phyloP scores from a whole-genome alignment of 2,888 invertebrate genomes.

The Clunio marinus region DNA sequence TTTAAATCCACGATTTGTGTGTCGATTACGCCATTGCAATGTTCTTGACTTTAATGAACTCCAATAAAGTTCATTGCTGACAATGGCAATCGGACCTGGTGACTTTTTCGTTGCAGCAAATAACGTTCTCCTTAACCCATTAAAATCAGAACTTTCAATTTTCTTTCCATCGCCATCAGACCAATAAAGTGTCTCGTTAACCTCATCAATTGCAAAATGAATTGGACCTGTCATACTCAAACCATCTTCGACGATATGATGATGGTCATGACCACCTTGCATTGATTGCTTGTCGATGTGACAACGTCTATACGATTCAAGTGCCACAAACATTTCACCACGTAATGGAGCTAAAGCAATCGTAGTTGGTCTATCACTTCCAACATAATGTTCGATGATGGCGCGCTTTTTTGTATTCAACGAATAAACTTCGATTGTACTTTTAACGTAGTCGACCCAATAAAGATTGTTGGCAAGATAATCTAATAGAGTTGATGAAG shows the following conservation, averaged over 20 bases:
- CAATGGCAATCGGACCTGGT: slow-evolving; percentile 58
- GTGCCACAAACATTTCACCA: slow-evolving; percentile 63
- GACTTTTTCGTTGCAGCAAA: slow-evolving; percentile 52
- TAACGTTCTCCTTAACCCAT: slow-evolving; percentile 55
- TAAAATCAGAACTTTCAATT: slow-evolving; percentile 62
- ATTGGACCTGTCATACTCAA: slow-evolving; percentile 47
- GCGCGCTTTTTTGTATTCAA: slow-evolving; percentile 58
- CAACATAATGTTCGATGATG: slow-evolving; percentile 57
- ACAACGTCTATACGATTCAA: slow-evolving; percentile 50
- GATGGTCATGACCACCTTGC: slow-evolving; percentile 57
- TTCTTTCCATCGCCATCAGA: slow-evolving; percentile 62
- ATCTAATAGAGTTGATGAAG: too few relatives aligned
- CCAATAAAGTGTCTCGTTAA: slow-evolving; percentile 60
- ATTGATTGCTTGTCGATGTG: slow-evolving; percentile 67
- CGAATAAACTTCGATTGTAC: slow-evolving; percentile 63
- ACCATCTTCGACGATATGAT: slow-evolving; percentile 48
- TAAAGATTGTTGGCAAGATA: slow-evolving; percentile 68
- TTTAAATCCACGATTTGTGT: slow-evolving; percentile 47
- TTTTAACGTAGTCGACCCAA: slow-evolving; percentile 62
- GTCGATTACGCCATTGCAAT: slow-evolving; percentile 60
- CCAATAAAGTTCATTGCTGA: slow-evolving; percentile 69
- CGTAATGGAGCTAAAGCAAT: slow-evolving; percentile 64
- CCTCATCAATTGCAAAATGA: slow-evolving; percentile 54
- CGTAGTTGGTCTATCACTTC: slow-evolving; percentile 61
- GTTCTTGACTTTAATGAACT: slow-evolving; percentile 56